Evolutionary conservation across 2,888 invertebrate genomes (phyloP).

Genomic region (Cancer borealis): DNA sequence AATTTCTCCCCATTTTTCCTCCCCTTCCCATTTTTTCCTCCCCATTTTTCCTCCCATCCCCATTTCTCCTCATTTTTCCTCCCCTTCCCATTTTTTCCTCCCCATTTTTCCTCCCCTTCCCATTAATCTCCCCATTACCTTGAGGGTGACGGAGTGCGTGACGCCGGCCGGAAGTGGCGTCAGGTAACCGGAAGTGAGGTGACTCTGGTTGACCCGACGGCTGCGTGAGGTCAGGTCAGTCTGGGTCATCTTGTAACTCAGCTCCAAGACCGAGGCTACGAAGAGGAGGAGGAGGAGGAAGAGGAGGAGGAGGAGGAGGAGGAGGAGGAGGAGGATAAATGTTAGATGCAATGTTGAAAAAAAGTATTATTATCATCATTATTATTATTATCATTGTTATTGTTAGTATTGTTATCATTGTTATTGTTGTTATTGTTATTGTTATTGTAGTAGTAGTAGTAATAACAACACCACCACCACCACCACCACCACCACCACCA

Average conservation of each 20-base stretch:
- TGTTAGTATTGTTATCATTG: too few relatives aligned
- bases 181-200: slow-evolving; percentile 59
- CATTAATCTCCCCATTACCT: slow-evolving; percentile 22
- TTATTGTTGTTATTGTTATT: too few relatives aligned
- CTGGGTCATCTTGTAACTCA: slow-evolving; percentile 41
- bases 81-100: too few relatives aligned
- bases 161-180: slow-evolving; percentile 39
- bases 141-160: slow-evolving; percentile 45
- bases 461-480: not conserved
- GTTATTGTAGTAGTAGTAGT: too few relatives aligned
- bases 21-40: too few relatives aligned
- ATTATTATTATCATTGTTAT: too few relatives aligned
- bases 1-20: too few relatives aligned
- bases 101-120: not conserved
- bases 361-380: too few relatives aligned
- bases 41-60: too few relatives aligned
- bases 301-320: not conserved
- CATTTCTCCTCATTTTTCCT: too few relatives aligned
- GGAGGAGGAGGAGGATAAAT: not conserved
- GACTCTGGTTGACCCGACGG: not conserved
- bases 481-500: not conserved
- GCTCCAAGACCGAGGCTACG: slow-evolving; percentile 42
- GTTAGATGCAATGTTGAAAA: too few relatives aligned
- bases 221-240: not conserved
- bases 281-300: not conserved